Base-by-base conservation (phyloP, 2,113 vertebrate genomes). In the Periophthalmus modestus region DNA sequence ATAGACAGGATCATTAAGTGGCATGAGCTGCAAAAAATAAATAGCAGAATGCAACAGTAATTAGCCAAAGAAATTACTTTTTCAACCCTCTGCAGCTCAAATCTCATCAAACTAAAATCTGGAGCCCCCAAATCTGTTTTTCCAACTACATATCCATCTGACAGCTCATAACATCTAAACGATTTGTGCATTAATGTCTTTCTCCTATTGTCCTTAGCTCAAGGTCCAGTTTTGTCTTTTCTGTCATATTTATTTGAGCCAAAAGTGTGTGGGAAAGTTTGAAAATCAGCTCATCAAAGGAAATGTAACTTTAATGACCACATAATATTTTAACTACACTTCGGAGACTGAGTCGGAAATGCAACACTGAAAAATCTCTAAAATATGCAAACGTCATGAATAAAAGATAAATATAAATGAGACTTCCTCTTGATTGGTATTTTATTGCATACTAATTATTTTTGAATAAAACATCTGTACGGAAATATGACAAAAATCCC, bases 401-500 rank as follows among this genome's bases (percentile, higher is more conserved):
- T 65, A 43, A 65, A 65, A n/a, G 7, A 65, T 65, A 19, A 7
- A 39, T 19, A 39, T 34, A 36, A 65, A 65, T n/a, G 62, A 65
- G 62, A 19, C n/a, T 65, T 65, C 34, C 28, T n/a, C 34, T 65
- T 39, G 62, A 65, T 65, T 19, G 62, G 33, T 65, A 43, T 65
- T 65, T 65, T 65, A 65, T 21, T 43, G 62, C 19, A 65, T 65
- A n/a, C 34, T 65, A 39, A 65, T 65, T 65, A n/a, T 65, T 65
- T 65, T 21, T 65, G 2, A 65, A 39, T 65, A 65, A 39, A 39
- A 65, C 33, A 65, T 65, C 34, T 62, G 28, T 62, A 28, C 2
- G 52, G 16, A 34, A 34, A 65, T 65, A 39, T 36, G 18, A 65
- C 34, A 65, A 39, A 65, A n/a, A 65, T 65, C 16, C 28, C 14